Conservation (phyloP, 1,140 invertebrate species). For the Parasteatoda tepidariorum region DNA sequence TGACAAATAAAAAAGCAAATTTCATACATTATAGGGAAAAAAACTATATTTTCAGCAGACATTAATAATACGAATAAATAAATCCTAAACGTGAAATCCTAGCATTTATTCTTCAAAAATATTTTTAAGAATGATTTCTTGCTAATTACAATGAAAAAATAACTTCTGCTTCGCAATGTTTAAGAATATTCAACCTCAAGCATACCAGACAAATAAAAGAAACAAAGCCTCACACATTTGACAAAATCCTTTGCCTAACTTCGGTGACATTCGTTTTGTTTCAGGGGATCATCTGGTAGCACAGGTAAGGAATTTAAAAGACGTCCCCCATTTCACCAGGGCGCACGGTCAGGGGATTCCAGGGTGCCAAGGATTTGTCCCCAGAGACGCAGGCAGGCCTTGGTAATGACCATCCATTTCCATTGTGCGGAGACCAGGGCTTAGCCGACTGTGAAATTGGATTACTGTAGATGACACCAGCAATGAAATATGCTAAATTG, state of each 20-base stretch:
- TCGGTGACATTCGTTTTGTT: not conserved
- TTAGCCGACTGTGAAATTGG: slow-evolving; percentile 60
- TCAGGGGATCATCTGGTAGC: not conserved
- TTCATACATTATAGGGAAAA: no score
- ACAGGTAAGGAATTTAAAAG: slow-evolving; percentile 22
- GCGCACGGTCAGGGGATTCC: slow-evolving; percentile 34
- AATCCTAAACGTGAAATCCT: no score
- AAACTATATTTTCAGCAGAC: no score
- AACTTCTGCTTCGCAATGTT: no score
- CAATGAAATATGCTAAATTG: slow-evolving; percentile 61
- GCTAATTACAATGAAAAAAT: no score
- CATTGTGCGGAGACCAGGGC: slow-evolving; percentile 54
- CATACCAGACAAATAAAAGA: no score
- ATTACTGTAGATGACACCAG: slow-evolving; percentile 59
- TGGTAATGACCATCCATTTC: slow-evolving; percentile 58
- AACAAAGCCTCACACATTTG: no score
- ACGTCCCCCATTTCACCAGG: slow-evolving; percentile 1
- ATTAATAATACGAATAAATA: no score
- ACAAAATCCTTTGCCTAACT: slow-evolving; percentile 1
- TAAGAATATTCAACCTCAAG: no score
- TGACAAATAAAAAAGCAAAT: no score
- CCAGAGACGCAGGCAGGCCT: slow-evolving; percentile 31
- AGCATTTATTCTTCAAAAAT: no score
- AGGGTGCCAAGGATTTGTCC: slow-evolving; percentile 38
- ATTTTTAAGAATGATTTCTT: no score